A percentile compares a stretch with the other conserved stretches of the same genome.
phyloP scores from a whole-genome alignment of 1,140 invertebrate genomes.

The Bilobella aurantiaca region DNA sequence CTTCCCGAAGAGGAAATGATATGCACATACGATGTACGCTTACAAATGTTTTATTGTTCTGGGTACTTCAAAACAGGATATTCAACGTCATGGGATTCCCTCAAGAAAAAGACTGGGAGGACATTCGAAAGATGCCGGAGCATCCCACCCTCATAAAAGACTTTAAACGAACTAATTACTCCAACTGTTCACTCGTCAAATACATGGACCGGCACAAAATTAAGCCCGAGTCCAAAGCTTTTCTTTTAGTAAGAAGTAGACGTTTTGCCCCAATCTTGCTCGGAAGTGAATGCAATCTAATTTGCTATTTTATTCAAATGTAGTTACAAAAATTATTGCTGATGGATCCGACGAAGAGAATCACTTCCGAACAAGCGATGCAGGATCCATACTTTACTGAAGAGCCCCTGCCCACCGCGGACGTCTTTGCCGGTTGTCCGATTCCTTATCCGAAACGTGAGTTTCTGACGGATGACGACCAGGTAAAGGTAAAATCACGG shows the following conservation, averaged over 20 bases:
- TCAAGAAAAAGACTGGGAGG: constrained; percentile 97
- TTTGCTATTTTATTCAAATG: constrained; percentile 26
- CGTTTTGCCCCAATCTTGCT: too few relatives aligned
- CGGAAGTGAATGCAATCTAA: too few relatives aligned
- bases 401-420: constrained; percentile 41
- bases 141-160: constrained; percentile 92
- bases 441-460: constrained; percentile 98
- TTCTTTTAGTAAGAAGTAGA: constrained; percentile 74
- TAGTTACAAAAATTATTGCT: constrained; percentile 81
- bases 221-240: constrained; percentile 91
- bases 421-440: constrained; percentile 82
- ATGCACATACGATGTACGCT: background rate
- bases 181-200: constrained; percentile 87
- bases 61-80: constrained; percentile 53
- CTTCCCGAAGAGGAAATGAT: too few relatives aligned
- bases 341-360: constrained; percentile 97
- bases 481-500: too few relatives aligned
- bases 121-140: constrained; percentile 99
- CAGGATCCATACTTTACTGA: constrained; percentile 95
- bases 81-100: constrained; percentile 99
- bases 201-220: constrained; percentile 99
- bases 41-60: constrained; percentile 10
- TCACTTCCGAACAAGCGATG: constrained; percentile 96
- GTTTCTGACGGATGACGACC: constrained; percentile 94
- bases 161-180: constrained; percentile 91